Percentiles rank a stretch among this genome's conserved stretches.
phyloP scores from a whole-genome alignment of 2,888 invertebrate species.

The Phengaris arion region DNA sequence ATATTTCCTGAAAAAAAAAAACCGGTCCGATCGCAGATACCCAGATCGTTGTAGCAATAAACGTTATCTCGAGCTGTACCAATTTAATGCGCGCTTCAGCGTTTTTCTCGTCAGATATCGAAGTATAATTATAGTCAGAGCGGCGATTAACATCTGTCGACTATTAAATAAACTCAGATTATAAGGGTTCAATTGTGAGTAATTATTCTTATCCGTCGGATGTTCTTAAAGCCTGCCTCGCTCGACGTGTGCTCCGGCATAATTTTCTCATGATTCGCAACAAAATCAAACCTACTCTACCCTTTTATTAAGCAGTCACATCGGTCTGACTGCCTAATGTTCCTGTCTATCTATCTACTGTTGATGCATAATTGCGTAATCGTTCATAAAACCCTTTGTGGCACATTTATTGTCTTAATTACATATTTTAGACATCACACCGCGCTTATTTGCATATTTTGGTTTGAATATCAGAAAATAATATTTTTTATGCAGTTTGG shows the following conservation, averaged over 20 bases:
- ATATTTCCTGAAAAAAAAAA: slow-evolving; percentile 28
- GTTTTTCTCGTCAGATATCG: slow-evolving; percentile 74
- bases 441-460: slow-evolving; percentile 6
- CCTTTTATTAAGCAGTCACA: slow-evolving; percentile 75
- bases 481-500: too few species aligned
- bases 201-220: slow-evolving; percentile 80
- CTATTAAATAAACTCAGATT: slow-evolving; percentile 76
- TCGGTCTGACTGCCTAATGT: slow-evolving; percentile 67
- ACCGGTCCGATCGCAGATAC: slow-evolving; percentile 21
- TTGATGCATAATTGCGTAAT: slow-evolving; percentile 40
- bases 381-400: slow-evolving; percentile 28
- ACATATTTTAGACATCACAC: background rate
- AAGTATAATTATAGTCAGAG: slow-evolving; percentile 72
- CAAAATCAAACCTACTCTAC: slow-evolving; percentile 70
- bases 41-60: slow-evolving; percentile 42
- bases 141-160: slow-evolving; percentile 78
- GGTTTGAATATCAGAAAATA: background rate
- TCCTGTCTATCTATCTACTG: slow-evolving; percentile 52
- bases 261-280: slow-evolving; percentile 78
- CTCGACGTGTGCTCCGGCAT: slow-evolving; percentile 57
- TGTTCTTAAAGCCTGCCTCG: slow-evolving; percentile 66
- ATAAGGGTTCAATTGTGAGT: slow-evolving; percentile 78
- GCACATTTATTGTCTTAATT: slow-evolving; percentile 19
- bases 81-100: slow-evolving; percentile 49
- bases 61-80: slow-evolving; percentile 49